Percentiles rank a stretch among this genome's conserved stretches.
phyloP scores from a whole-genome alignment of 2,113 vertebrate genomes.

The Bujurquina vittata region DNA sequence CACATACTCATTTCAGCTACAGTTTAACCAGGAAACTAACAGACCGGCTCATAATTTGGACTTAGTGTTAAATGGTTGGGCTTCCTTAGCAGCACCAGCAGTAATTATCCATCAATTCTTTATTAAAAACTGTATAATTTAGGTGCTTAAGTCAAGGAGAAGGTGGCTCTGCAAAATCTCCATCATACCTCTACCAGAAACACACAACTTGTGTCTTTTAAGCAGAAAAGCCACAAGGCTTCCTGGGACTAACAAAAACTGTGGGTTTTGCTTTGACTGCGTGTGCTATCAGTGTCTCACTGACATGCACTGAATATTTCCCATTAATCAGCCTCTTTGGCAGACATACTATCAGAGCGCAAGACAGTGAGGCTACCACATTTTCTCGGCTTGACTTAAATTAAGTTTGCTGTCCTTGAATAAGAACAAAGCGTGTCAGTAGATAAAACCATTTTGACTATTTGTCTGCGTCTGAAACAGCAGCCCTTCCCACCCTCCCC shows the following conservation, averaged over 20 bases:
- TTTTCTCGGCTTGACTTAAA: conserved; percentile 38
- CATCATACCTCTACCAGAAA: conserved; percentile 11
- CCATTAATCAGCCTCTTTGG: conserved; percentile 43
- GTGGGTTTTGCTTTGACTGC: conserved; percentile 66
- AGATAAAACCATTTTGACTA: conserved; percentile 49
- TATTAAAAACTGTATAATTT: not conserved
- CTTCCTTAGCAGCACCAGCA: not conserved
- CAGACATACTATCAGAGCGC: conserved; percentile 64
- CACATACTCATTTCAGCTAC: conserved; percentile 51
- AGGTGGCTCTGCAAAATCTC: conserved; percentile 2
- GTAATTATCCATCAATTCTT: not conserved
- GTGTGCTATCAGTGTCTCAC: conserved; percentile 43
- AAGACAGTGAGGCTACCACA: conserved; percentile 35
- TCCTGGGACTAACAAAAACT: conserved; percentile 38
- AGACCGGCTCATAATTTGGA: conserved; percentile 41
- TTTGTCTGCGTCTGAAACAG: conserved; percentile 39
- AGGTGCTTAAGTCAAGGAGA: not conserved
- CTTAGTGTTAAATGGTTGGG: not conserved
- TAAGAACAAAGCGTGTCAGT: conserved; percentile 43
- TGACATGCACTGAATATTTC: conserved; percentile 66
- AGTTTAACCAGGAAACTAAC: conserved; percentile 70
- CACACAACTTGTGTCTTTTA: conserved; percentile 30
- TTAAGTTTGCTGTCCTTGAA: conserved; percentile 65
- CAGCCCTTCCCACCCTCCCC: conserved; percentile 2
- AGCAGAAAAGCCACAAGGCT: conserved; percentile 23